A percentile compares a stretch with the other conserved stretches of the same genome.
phyloP scores from a whole-genome alignment of 1,140 invertebrate species.

The Ditylenchus dipsaci region DNA sequence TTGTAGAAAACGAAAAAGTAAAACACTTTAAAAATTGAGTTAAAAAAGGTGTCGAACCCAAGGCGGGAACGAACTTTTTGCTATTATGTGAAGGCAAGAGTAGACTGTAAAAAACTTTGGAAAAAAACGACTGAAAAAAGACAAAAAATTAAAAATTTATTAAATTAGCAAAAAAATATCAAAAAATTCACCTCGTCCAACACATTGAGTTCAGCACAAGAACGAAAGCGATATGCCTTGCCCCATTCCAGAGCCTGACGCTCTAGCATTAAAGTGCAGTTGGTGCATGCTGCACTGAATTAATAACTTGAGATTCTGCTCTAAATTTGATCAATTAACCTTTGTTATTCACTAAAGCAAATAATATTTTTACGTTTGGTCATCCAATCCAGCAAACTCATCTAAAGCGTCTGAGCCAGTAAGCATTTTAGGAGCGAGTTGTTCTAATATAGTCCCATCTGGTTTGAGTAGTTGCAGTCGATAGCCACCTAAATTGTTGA shows the following conservation, averaged over 20 bases:
- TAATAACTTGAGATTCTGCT: slow-evolving; percentile 73
- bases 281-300: slow-evolving; percentile 76
- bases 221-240: slow-evolving; percentile 75
- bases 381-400: slow-evolving; percentile 45
- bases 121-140: too few species aligned
- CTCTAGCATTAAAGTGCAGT: slow-evolving; percentile 81
- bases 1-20: too few species aligned
- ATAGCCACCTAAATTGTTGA: too few species aligned
- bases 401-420: slow-evolving; percentile 61
- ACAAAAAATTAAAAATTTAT: too few species aligned
- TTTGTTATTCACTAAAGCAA: neutral
- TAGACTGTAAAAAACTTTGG: too few species aligned
- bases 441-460: slow-evolving; percentile 73
- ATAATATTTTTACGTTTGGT: slow-evolving; percentile 59
- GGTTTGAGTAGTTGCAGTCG: slow-evolving; percentile 75
- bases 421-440: slow-evolving; percentile 72
- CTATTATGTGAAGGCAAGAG: too few species aligned
- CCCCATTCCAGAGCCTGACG: slow-evolving; percentile 84
- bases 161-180: too few species aligned
- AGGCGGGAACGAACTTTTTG: too few species aligned
- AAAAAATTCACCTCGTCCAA: slow-evolving; percentile 22
- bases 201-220: slow-evolving; percentile 86
- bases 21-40: too few species aligned
- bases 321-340: slow-evolving; percentile 63
- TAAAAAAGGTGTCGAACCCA: too few species aligned